Evolutionary conservation across 2,113 vertebrate species (phyloP), one percentile per base, ranked within the genome.

Genomic region (Beaufortia kweichowensis): DNA sequence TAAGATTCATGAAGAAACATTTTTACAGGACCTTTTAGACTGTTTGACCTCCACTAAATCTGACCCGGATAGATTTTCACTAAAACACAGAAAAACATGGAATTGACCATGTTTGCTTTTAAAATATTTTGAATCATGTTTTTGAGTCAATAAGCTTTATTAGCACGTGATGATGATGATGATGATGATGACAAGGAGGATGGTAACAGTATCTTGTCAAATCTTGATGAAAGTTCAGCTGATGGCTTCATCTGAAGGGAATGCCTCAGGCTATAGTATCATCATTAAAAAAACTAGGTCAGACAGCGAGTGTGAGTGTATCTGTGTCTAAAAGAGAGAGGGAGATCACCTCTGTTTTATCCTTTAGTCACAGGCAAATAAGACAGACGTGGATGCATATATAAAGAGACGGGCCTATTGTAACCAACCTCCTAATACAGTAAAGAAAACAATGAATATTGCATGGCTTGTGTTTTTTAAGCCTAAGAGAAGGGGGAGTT

Each of bases 231-330:
- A 35, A 4, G 26, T 21, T 60, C 53, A 4, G 2, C 26, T 28
- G 26, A 68, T 69, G 8, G 24, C 61, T 56, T 66, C 17, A n/a
- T 21, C 48, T 57, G 17, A n/a, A 59, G 57, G 53, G n/a, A 70
- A 75, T 3, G 55, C 71, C 60, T 56, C 21, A 19, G 70, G 62
- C 63, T 64, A 41, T 63, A 60, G 55, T 74, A 50, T 61, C 76
- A 76, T 79, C 68, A 53, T 75, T 62, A 69, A 55, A 33, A 23
- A 65, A 84, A 85, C 26, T 76, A 85, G 79, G 81, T 78, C 81
- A 79, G 53, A 6, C 6, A 21, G 55, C 3, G 6, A 59, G 60
- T 26, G 60, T 68, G 63, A 35, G 61, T 57, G 64, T 59, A 56
- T 46, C 28, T 60, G 43, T 66, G 15, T 76, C 12, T 53, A 66